These are phyloP conservation scores for Tapirus indicus DNA, from an alignment of 2,797 vertebrate genomes.

Conservation along the genomic window DNA sequence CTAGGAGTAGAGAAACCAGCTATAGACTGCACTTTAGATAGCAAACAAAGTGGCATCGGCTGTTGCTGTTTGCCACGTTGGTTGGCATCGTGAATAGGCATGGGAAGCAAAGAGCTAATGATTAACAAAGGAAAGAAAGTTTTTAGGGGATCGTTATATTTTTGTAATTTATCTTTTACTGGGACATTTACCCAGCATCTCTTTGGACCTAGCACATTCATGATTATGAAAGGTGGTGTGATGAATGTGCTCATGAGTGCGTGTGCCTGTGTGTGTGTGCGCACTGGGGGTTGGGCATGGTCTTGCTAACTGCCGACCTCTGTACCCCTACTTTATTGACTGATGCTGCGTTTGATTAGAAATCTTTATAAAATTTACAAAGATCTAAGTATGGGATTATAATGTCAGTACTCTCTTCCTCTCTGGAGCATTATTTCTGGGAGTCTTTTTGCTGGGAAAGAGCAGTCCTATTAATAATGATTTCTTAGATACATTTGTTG, in stretches of 20 bases:
- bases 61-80: not conserved
- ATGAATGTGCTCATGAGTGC: not conserved
- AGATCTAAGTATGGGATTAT: not conserved
- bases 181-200: not conserved
- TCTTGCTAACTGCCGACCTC: not conserved
- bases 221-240: not conserved
- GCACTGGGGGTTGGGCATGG: not conserved
- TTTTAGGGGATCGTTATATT: not conserved
- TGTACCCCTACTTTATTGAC: not conserved
- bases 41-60: not conserved
- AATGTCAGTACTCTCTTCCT: not conserved
- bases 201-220: not conserved
- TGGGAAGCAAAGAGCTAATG: not conserved
- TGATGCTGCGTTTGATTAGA: conserved; percentile 4
- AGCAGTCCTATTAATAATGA: conserved; percentile 58
- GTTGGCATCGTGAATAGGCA: not conserved
- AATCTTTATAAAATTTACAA: conserved; percentile 3
- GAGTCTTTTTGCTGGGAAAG: conserved; percentile 8
- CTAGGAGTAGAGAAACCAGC: not conserved
- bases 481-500: conserved; percentile 55
- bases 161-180: conserved; percentile 30
- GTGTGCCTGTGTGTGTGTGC: not conserved
- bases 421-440: conserved; percentile 41
- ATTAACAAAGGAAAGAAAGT: not conserved
- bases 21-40: not conserved